phyloP scores from a whole-genome alignment of 2,113 vertebrate species.

The Heterocephalus glaber region DNA sequence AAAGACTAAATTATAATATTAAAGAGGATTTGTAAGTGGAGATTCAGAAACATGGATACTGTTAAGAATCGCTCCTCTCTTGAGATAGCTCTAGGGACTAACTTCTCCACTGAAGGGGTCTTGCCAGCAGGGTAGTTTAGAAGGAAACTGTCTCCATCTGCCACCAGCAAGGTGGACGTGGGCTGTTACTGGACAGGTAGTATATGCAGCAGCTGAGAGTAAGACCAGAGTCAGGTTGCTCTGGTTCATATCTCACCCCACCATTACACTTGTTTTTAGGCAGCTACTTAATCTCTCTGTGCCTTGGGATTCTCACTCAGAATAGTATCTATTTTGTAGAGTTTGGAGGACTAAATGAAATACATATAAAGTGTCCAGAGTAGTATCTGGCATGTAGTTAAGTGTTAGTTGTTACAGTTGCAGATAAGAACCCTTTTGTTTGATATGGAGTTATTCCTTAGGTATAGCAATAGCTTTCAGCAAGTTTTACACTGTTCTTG shows the following conservation, averaged over 20 bases:
- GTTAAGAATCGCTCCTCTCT: not conserved
- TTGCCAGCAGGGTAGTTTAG: not conserved
- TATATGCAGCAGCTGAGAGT: not conserved
- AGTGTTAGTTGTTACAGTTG: not conserved
- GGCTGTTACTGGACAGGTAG: not conserved
- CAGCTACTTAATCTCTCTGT: not conserved
- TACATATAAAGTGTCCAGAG: not conserved
- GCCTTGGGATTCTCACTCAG: not conserved
- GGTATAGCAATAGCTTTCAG: not conserved
- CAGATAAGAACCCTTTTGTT: not conserved
- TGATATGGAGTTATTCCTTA: not conserved
- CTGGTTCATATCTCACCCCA: not conserved
- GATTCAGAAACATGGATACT: not conserved
- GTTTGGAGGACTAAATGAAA: not conserved
- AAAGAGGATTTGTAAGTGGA: not conserved
- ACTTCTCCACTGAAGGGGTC: not conserved
- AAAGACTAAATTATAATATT: not conserved
- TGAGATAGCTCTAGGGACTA: not conserved
- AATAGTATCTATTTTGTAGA: not conserved
- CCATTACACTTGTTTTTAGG: not conserved
- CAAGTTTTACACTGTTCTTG: conserved; percentile 33
- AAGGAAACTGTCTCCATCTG: not conserved
- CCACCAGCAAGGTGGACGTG: not conserved
- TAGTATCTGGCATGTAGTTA: not conserved
- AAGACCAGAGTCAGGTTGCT: not conserved